A percentile compares a stretch with the other conserved stretches of the same genome.
Conservation (phyloP, 2,113 vertebrate genomes). For the Ammodytes dubius region DNA sequence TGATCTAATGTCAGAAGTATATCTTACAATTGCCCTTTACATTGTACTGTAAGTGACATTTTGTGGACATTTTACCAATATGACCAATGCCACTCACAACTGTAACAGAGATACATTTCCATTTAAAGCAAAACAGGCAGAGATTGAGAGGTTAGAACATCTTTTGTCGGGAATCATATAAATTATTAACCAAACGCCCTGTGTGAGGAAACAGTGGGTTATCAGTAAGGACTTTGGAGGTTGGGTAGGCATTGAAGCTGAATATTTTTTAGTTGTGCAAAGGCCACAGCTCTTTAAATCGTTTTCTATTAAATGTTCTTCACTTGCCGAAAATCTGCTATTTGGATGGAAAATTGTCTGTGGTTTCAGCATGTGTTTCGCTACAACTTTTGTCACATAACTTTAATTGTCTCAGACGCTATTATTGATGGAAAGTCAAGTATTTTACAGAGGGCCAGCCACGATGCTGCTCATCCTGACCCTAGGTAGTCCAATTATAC, state of each 20-base stretch:
- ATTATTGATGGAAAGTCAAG: background rate
- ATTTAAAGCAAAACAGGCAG: background rate
- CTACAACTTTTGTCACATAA: background rate
- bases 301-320: background rate
- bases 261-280: slow-evolving; percentile 13
- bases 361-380: background rate
- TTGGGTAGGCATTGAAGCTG: background rate
- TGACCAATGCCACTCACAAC: background rate
- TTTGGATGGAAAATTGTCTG: background rate
- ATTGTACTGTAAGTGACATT: background rate
- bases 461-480: background rate
- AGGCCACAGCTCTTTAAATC: background rate
- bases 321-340: background rate
- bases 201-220: slow-evolving; percentile 32
- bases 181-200: slow-evolving; percentile 36
- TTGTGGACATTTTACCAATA: background rate
- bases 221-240: slow-evolving; percentile 29
- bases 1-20: background rate
- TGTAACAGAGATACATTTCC: background rate
- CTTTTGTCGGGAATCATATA: slow-evolving; percentile 33
- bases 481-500: background rate
- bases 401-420: too few relatives aligned
- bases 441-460: background rate
- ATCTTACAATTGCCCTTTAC: background rate
- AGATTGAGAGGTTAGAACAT: slow-evolving; percentile 23